Conservation (phyloP, 2,113 vertebrate genomes). For the Equus przewalskii region DNA sequence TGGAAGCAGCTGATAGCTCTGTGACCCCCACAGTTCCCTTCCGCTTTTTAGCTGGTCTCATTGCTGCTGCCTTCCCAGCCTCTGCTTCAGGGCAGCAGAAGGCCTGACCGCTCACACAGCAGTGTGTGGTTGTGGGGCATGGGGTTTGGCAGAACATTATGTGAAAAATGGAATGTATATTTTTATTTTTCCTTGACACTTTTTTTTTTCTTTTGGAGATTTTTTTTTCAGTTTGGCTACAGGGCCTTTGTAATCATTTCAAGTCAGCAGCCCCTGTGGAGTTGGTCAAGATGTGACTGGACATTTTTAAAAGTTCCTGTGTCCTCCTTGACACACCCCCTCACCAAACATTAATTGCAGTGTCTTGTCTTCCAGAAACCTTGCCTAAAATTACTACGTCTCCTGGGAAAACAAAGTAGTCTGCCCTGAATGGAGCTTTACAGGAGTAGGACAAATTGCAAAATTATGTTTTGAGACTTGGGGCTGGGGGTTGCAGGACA, state of each 20-base stretch:
- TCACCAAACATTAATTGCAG: slow-evolving; percentile 21
- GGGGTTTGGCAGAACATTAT: slow-evolving; percentile 65
- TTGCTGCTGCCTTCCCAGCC: not conserved
- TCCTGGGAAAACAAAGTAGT: slow-evolving; percentile 29
- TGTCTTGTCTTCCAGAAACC: slow-evolving; percentile 30
- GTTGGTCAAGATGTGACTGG: slow-evolving; percentile 20
- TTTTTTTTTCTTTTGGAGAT: not conserved
- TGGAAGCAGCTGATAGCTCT: not conserved
- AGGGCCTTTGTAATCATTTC: slow-evolving; percentile 16
- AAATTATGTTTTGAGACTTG: not conserved
- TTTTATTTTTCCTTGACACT: slow-evolving; percentile 45
- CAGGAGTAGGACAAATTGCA: not conserved
- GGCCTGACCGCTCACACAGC: not conserved
- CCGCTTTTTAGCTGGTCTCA: not conserved
- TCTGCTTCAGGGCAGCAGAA: not conserved
- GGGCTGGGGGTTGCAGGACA: not conserved
- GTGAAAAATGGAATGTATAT: slow-evolving; percentile 51
- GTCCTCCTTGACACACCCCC: not conserved
- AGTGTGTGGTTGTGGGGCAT: not conserved
- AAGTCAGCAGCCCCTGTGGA: not conserved
- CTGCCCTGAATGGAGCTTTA: slow-evolving; percentile 3
- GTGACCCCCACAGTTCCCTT: fast-evolving
- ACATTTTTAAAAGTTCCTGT: not conserved
- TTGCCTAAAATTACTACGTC: not conserved
- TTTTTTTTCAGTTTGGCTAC: slow-evolving; percentile 10